A percentile compares a stretch with the other conserved stretches of the same genome.
Evolutionary conservation across 2,888 invertebrate species (phyloP).

Genomic region (Diplolepis rosae): DNA sequence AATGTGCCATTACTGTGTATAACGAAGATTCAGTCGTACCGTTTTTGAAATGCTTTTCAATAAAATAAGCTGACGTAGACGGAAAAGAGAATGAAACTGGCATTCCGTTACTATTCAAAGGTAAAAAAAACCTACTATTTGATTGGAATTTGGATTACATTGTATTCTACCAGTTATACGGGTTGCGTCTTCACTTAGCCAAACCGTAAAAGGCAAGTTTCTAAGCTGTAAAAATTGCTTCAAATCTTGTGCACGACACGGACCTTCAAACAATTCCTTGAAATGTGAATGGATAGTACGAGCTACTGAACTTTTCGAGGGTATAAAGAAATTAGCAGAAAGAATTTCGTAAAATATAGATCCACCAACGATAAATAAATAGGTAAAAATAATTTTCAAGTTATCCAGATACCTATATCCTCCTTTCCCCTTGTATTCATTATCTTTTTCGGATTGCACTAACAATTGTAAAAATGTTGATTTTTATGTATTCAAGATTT

Average conservation of each 20-base stretch:
- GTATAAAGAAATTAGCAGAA: conserved; percentile 43
- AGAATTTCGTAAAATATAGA: conserved; percentile 49
- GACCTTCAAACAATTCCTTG: conserved; percentile 44
- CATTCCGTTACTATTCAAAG: conserved; percentile 25
- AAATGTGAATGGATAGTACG: neutral
- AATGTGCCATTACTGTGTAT: conserved; percentile 31
- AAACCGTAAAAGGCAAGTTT: conserved; percentile 43
- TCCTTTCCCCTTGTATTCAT: neutral
- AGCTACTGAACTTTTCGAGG: neutral
- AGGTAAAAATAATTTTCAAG: conserved; percentile 16
- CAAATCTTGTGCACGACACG: conserved; percentile 44
- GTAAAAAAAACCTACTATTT: conserved; percentile 47
- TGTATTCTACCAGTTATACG: conserved; percentile 45
- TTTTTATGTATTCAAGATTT: no score
- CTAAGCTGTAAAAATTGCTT: conserved; percentile 42
- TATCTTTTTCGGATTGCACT: conserved; percentile 6
- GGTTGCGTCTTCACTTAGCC: conserved; percentile 54
- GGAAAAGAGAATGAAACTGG: neutral
- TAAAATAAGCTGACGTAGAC: conserved; percentile 26
- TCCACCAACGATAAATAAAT: conserved; percentile 40
- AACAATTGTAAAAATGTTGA: conserved; percentile 5
- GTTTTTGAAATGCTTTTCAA: conserved; percentile 14
- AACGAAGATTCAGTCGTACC: neutral
- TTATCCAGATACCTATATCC: conserved; percentile 5
- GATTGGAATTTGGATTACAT: conserved; percentile 47